Base-by-base conservation (phyloP, 2,888 invertebrate genomes). In the Heliconius hortense region DNA sequence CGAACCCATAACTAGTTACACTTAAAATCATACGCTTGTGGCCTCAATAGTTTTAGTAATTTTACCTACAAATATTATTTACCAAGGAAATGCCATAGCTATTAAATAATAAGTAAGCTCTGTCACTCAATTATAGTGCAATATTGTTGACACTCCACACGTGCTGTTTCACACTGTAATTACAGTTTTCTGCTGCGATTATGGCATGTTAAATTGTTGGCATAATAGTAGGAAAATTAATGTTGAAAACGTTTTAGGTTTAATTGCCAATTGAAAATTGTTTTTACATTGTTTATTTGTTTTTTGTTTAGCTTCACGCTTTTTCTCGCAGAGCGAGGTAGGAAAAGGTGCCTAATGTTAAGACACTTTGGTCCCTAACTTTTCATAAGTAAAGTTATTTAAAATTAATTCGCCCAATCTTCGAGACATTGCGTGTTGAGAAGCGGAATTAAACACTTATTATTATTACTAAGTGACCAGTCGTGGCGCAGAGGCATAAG, bases 91-190 rank as follows among this genome's bases (percentile, higher is more conserved):
- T 60, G 26, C 26, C 26, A 13, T 5, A 60, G 60, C 10, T 39
- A 5, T 15, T 24, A 31, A 70, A 71, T 70, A 74, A 62, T n/a
- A 35, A 24, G n/a, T 10, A n/a, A 59, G 39, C 31, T 56, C 43
- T 68, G 18, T 48, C 43, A 43, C 43, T 71, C 31, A 31, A 59
- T 70, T 56, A n/a, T 31, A 31, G 26, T 39, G 15, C 39, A 71
- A 53, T 24, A 70, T 60, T 70, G 70, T 71, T 71, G 70, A 71
- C 60, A 60, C 11, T 39, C n/a, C 70, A 71, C 70, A 71, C 18
- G 56, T 71, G 70, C 35, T 70, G 70, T 60, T 59, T 70, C 70
- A 35, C 70, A 71, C 8, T n/a, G 60, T 71, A 71, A 71, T 60
- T 71, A 60, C 70, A 60, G 70, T 71, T 60, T 71, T 71, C 39